Conservation (phyloP, 2,113 vertebrate species). For the Erythrolamprus reginae region DNA sequence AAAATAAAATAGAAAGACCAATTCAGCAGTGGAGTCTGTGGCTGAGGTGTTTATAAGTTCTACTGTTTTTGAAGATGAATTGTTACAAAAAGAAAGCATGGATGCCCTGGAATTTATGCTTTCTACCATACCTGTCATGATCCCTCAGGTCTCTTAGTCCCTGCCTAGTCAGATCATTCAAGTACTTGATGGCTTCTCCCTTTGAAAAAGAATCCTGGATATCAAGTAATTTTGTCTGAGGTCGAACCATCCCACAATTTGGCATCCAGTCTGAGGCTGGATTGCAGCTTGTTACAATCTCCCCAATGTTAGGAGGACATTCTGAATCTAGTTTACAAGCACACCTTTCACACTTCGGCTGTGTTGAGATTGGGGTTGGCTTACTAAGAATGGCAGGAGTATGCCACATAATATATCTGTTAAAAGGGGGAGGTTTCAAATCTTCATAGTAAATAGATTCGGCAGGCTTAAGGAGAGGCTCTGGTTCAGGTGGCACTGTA, state of each 20-base stretch:
- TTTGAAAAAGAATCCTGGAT: conserved; percentile 74
- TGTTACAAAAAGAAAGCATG: conserved; percentile 73
- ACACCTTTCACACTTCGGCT: not conserved
- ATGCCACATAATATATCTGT: conserved; percentile 30
- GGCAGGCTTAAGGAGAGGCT: conserved; percentile 6
- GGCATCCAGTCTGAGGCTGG: conserved; percentile 33
- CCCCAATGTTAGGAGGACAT: not conserved
- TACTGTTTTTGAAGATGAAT: conserved; percentile 43
- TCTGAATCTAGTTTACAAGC: conserved; percentile 10
- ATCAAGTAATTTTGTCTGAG: conserved; percentile 52
- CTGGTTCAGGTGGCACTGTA: conserved; percentile 19
- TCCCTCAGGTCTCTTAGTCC: conserved; percentile 71
- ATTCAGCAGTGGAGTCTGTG: not conserved
- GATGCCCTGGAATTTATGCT: conserved; percentile 71
- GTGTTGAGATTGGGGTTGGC: conserved; percentile 19
- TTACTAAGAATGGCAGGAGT: conserved; percentile 36
- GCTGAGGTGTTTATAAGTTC: conserved; percentile 23
- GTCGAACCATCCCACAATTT: conserved; percentile 30
- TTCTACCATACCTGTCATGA: conserved; percentile 64
- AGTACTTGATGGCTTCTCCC: conserved; percentile 57
- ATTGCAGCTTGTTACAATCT: not conserved
- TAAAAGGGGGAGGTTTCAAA: conserved; percentile 31
- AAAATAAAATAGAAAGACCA: not conserved
- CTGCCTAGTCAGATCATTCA: conserved; percentile 54
- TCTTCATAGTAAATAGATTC: conserved; percentile 38